Evolutionary conservation across 2,888 invertebrate species (phyloP).

Genomic region (Cepaea hortensis): DNA sequence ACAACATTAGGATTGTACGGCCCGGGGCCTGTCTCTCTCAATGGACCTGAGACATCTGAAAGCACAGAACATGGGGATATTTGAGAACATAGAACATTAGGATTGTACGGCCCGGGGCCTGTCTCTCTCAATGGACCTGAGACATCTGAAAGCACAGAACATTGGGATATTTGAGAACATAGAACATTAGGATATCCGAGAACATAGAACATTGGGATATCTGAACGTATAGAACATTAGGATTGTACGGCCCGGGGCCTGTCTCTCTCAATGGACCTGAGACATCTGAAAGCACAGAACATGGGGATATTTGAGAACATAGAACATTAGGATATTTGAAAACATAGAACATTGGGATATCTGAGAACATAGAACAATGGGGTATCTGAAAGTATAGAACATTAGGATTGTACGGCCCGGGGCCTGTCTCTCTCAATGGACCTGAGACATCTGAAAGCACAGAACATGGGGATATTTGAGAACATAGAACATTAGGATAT

Average conservation of each 20-base stretch:
- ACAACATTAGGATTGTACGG: neutral
- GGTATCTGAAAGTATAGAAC: neutral
- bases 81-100: neutral
- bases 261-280: neutral
- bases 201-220: neutral
- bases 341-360: neutral
- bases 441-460: no score
- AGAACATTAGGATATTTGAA: neutral
- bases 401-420: neutral
- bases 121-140: neutral
- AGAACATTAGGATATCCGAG: neutral
- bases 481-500: neutral
- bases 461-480: no score
- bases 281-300: neutral
- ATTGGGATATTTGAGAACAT: neutral
- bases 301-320: neutral
- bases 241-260: neutral
- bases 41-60: neutral
- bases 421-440: no score
- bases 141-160: neutral
- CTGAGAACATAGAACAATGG: neutral
- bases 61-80: neutral
- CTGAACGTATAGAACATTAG: neutral
- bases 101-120: neutral
- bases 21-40: neutral